A percentile compares a stretch with the other conserved stretches of the same genome.
Evolutionary conservation across 1,140 invertebrate species (phyloP).

Genomic region (Lordiphosa clarofinis): DNA sequence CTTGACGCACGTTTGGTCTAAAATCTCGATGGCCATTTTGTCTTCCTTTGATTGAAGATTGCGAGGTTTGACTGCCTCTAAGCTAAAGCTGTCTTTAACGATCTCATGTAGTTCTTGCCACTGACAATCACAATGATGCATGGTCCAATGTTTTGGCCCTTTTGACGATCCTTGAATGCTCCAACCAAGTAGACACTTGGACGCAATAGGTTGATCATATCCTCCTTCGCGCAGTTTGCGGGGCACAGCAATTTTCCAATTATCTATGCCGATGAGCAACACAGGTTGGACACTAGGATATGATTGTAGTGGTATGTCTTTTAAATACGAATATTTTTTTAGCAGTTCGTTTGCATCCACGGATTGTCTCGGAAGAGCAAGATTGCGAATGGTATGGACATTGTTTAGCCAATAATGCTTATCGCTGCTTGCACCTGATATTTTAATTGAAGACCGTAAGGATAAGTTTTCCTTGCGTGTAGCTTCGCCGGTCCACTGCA

Average conservation of each 20-base stretch:
- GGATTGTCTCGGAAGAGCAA: too few species aligned
- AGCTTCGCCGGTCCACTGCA: too few species aligned
- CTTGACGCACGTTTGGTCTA: neutral
- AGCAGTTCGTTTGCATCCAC: too few species aligned
- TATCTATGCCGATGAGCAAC: constrained; percentile 3
- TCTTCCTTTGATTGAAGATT: neutral
- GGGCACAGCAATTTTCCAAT: constrained; percentile 4
- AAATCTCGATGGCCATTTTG: constrained; percentile 1
- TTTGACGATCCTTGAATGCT: neutral
- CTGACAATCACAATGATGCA: too few species aligned
- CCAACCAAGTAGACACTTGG: constrained; percentile 6
- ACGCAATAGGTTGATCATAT: neutral
- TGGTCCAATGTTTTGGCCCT: too few species aligned
- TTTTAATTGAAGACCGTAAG: neutral
- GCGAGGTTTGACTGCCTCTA: neutral
- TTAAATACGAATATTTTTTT: too few species aligned
- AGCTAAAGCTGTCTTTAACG: constrained; percentile 1
- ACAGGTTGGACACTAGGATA: too few species aligned
- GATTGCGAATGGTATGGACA: neutral
- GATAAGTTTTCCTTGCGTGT: too few species aligned
- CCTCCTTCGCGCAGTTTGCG: neutral
- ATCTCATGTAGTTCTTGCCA: neutral
- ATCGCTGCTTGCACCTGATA: neutral
- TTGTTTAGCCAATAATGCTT: constrained; percentile 1
- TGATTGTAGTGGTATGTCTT: too few species aligned